A percentile compares a stretch with the other conserved stretches of the same genome.
Evolutionary conservation across 2,113 vertebrate species (phyloP).

Genomic region (Dasyurus viverrinus): DNA sequence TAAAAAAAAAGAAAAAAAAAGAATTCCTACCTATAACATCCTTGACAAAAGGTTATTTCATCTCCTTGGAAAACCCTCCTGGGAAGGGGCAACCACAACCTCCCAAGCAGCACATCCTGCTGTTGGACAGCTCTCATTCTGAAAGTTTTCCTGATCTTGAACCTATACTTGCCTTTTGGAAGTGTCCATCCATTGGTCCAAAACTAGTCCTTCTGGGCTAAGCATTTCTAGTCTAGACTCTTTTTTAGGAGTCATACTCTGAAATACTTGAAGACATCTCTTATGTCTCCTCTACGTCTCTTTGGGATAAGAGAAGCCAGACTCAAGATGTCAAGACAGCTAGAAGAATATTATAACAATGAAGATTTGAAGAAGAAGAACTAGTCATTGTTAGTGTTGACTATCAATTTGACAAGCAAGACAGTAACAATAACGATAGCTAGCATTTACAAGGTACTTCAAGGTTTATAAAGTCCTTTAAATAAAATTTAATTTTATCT

Average conservation of each 20-base stretch:
- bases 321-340: not conserved
- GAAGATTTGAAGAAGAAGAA: not conserved
- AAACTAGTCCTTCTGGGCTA: no score
- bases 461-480: not conserved
- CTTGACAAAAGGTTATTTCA: not conserved
- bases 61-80: no score
- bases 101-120: not conserved
- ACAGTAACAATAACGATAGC: not conserved
- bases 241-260: no score
- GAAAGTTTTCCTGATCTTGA: not conserved
- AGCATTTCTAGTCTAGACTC: no score
- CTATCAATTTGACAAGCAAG: not conserved
- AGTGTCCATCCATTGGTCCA: not conserved
- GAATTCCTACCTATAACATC: not conserved
- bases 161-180: not conserved
- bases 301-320: not conserved
- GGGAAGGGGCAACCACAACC: no score
- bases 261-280: no score
- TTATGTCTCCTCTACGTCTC: no score
- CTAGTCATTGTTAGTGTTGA: not conserved
- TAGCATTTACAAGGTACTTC: not conserved
- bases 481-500: not conserved
- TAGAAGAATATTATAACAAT: not conserved
- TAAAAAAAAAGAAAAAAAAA: no score
- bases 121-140: no score